phyloP scores from a whole-genome alignment of 2,113 vertebrate species.

The Leptobrachium ailaonicum region DNA sequence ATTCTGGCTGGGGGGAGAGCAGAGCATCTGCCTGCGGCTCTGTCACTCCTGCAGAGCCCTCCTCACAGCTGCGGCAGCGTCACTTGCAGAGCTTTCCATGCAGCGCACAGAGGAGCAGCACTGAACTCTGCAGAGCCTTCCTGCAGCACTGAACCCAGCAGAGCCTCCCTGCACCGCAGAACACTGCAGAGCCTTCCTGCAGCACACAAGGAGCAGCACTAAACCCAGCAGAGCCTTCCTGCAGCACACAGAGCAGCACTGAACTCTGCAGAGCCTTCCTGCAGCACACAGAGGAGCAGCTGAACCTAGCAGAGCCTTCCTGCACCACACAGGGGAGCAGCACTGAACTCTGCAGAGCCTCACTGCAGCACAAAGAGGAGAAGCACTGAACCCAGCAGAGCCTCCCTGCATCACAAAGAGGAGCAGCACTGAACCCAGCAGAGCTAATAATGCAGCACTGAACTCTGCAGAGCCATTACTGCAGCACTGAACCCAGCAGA shows the following conservation, averaged over 20 bases:
- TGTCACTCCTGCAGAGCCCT: background rate
- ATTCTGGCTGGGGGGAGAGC: conserved; percentile 53
- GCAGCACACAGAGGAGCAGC: background rate
- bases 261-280: background rate
- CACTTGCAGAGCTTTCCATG: conserved; percentile 1
- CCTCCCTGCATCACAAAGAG: conserved; percentile 43
- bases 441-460: background rate
- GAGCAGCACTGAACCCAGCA: background rate
- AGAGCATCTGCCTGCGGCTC: conserved; percentile 10
- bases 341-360: background rate
- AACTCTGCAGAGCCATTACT: background rate
- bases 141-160: background rate
- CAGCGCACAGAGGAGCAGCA: conserved; percentile 42
- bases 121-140: conserved; percentile 47
- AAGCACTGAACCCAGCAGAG: background rate
- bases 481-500: background rate
- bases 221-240: background rate
- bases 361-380: background rate
- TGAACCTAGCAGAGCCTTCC: background rate
- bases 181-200: background rate
- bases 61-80: too few relatives aligned
- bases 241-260: conserved; percentile 9
- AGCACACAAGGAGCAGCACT: conserved; percentile 1
- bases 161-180: background rate
- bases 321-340: conserved; percentile 47